Percentiles rank a stretch among this genome's conserved stretches.
Conservation (phyloP, 2,888 invertebrate genomes). For the Cheilosia soror region DNA sequence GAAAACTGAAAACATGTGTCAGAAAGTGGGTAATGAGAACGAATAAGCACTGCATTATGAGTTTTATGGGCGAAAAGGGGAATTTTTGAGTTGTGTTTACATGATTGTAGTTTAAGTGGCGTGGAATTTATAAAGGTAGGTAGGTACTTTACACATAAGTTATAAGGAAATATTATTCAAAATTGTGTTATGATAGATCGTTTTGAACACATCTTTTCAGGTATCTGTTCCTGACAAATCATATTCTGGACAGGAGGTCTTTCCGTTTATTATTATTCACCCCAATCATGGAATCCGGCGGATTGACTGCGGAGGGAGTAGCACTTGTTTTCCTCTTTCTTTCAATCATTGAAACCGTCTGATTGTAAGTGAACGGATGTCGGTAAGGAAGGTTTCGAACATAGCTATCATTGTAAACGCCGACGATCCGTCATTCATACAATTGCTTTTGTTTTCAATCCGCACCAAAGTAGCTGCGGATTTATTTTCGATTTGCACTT, state of each 20-base stretch:
- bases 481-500: neutral
- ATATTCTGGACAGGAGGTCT: too few relatives aligned
- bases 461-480: conserved; percentile 10
- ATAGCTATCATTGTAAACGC: neutral
- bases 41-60: conserved; percentile 34
- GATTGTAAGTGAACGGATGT: conserved; percentile 7
- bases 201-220: too few relatives aligned
- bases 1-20: conserved; percentile 23
- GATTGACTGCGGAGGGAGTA: neutral
- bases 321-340: neutral
- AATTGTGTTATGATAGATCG: neutral
- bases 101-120: conserved; percentile 29
- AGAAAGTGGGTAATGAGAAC: conserved; percentile 31
- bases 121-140: conserved; percentile 1
- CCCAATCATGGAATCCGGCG: neutral
- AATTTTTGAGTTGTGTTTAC: neutral
- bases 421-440: too few relatives aligned
- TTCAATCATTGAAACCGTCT: neutral
- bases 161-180: neutral
- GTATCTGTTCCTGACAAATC: too few relatives aligned
- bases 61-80: neutral
- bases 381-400: conserved; percentile 3
- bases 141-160: neutral
- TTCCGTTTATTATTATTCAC: neutral
- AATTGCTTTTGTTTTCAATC: conserved; percentile 5